Percentiles rank a stretch among this genome's conserved stretches.
Evolutionary conservation across 2,113 vertebrate genomes (phyloP).

Genomic region (Chionomys nivalis): DNA sequence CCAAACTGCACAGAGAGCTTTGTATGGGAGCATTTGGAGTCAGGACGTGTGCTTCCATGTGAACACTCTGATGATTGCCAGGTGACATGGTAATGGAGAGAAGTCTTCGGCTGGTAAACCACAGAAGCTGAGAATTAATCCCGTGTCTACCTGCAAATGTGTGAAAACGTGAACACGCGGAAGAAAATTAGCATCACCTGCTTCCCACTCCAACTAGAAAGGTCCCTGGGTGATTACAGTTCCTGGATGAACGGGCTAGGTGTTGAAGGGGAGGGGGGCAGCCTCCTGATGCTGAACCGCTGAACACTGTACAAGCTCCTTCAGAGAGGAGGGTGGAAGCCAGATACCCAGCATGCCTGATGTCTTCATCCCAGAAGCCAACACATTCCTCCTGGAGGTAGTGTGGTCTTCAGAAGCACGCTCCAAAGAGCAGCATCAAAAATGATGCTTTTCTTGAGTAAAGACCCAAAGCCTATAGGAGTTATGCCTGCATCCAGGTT

Average conservation of each 20-base stretch:
- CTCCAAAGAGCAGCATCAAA: slow-evolving; percentile 70
- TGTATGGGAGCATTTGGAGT: background rate
- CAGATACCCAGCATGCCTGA: slow-evolving; percentile 59
- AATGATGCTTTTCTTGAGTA: slow-evolving; percentile 51
- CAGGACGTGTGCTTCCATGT: background rate
- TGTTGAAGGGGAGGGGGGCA: background rate
- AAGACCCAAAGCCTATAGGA: slow-evolving; percentile 24
- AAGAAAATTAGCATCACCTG: slow-evolving; percentile 6
- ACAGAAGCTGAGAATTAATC: slow-evolving; percentile 28
- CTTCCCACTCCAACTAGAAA: background rate
- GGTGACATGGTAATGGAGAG: background rate
- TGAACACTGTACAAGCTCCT: background rate
- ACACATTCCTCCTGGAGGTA: slow-evolving; percentile 77
- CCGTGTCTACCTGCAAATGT: background rate
- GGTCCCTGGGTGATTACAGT: background rate
- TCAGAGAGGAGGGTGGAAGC: background rate
- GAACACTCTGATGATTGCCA: background rate
- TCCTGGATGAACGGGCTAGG: background rate
- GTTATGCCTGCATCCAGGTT: slow-evolving; percentile 25
- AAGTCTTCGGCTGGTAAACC: background rate
- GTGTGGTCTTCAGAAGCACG: slow-evolving; percentile 77
- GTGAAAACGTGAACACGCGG: background rate
- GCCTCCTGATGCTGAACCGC: background rate
- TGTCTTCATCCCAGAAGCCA: slow-evolving; percentile 73
- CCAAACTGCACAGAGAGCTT: background rate